phyloP scores from a whole-genome alignment of 2,797 vertebrate species.

The Enoplosus armatus region DNA sequence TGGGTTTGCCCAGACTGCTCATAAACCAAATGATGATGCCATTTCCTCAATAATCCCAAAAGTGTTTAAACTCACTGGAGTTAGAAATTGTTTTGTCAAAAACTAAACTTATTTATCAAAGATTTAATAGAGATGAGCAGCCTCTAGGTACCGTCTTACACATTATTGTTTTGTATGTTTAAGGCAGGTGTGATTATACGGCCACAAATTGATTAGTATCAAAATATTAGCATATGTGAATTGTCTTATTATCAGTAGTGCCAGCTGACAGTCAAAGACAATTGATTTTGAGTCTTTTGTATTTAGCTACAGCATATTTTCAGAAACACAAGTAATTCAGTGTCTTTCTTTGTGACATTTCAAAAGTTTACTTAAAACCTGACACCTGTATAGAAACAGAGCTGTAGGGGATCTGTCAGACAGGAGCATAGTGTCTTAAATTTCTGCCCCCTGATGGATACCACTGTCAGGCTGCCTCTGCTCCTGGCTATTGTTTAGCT shows the following conservation, averaged over 20 bases:
- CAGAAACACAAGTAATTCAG: not conserved
- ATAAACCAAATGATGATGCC: not conserved
- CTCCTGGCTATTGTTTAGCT: slow-evolving; percentile 38
- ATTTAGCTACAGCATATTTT: not conserved
- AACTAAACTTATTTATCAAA: not conserved
- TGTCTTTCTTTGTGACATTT: slow-evolving; percentile 14
- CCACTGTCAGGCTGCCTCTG: slow-evolving; percentile 1
- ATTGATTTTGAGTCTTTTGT: not conserved
- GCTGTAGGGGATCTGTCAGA: slow-evolving; percentile 17
- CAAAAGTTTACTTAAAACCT: slow-evolving; percentile 22
- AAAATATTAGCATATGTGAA: not conserved
- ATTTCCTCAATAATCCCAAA: not conserved
- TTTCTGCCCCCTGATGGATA: slow-evolving; percentile 22
- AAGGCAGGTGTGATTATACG: not conserved
- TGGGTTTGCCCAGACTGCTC: not conserved
- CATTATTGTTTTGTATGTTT: not conserved
- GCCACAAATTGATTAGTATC: not conserved
- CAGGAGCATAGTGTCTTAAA: not conserved
- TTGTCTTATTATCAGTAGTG: not conserved
- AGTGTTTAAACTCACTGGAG: not conserved
- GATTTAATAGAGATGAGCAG: not conserved
- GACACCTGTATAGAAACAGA: slow-evolving; percentile 9
- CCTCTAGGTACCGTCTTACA: no score
- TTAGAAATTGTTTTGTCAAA: not conserved
- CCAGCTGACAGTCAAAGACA: not conserved